Evolutionary conservation across 2,113 vertebrate species (phyloP), one percentile per base, ranked within the genome.

Genomic region (Octodon degus): DNA sequence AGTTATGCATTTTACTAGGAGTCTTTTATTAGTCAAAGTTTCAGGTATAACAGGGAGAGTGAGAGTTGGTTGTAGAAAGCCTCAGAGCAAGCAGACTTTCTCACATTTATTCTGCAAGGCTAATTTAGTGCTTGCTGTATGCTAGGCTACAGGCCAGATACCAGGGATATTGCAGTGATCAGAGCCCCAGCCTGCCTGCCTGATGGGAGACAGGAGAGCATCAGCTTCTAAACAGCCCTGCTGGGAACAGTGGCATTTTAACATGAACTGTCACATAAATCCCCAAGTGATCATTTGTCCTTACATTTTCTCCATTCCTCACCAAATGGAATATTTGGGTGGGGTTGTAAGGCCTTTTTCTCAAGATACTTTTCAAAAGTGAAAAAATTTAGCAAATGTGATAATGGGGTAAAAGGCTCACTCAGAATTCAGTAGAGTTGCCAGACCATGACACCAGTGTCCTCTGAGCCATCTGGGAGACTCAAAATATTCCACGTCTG

Each of bases 401-500:
- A 90, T 47, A n/a, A 72, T 68, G 27, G 25, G 32, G 50, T 62
- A 27, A 79, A 62, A 92, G 89, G 1, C 91, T 95, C 2, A 9
- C 40, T 77, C 8, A 84, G 91, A 95, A 81, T 70, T 90, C 82
- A 76, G 65, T 34, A 40, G 20, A 13, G 30, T 63, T 81, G 68
- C 82, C 84, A 94, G 95, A 82, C 58, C 82, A 88, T 58, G 82
- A 96, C 72, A 70, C 65, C 94, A 89, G 87, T 32, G 91, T 79
- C 87, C 92, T 1, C 0, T 89, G 14, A 92, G 91, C 6, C 81
- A 89, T 86, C 43, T 92, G 68, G 90, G 72, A 70, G 77, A 86
- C 91, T 96, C 85, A 60, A 70, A 89, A 84, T 93, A 88, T 82
- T 95, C 96, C 43, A 70, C 76, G 10, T 93, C 58, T 87, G 24